Conservation (phyloP, 2,888 invertebrate species). For the Nephrotoma flavescens region DNA sequence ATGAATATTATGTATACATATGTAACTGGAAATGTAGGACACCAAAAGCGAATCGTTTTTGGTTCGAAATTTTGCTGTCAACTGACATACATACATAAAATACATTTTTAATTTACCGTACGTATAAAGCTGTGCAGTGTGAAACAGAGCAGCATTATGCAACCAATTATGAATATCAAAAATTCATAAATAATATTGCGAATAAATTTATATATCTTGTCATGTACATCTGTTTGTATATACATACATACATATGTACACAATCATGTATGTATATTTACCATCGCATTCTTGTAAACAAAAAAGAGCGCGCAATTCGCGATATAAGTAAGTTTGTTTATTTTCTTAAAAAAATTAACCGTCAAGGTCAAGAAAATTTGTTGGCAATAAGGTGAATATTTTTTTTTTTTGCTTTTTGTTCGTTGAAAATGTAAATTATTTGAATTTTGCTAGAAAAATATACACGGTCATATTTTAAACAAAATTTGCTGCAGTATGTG, state of each 20-base stretch:
- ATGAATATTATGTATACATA: not conserved
- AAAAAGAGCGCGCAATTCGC: not conserved
- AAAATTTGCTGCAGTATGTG: not conserved
- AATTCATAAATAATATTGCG: not conserved
- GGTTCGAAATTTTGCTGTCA: not conserved
- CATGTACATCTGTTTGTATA: not conserved
- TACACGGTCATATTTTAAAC: not conserved
- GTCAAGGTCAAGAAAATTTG: not conserved
- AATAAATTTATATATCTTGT: not conserved
- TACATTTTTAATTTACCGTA: not conserved
- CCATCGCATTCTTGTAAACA: not conserved
- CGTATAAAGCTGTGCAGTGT: not conserved
- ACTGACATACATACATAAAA: not conserved
- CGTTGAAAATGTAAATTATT: not conserved
- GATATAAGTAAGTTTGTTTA: not conserved
- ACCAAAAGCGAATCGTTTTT: not conserved
- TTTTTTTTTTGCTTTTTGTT: not conserved
- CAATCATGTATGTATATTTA: not conserved
- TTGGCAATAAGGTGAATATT: not conserved
- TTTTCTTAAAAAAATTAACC: not conserved
- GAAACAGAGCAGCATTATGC: not conserved
- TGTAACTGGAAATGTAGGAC: not conserved
- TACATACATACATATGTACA: too few species aligned
- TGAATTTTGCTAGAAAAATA: not conserved
- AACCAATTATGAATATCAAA: not conserved